Evolutionary conservation across 2,888 invertebrate species (phyloP), one percentile per base, ranked within the genome.

Genomic region (Dilophus febrilis): DNA sequence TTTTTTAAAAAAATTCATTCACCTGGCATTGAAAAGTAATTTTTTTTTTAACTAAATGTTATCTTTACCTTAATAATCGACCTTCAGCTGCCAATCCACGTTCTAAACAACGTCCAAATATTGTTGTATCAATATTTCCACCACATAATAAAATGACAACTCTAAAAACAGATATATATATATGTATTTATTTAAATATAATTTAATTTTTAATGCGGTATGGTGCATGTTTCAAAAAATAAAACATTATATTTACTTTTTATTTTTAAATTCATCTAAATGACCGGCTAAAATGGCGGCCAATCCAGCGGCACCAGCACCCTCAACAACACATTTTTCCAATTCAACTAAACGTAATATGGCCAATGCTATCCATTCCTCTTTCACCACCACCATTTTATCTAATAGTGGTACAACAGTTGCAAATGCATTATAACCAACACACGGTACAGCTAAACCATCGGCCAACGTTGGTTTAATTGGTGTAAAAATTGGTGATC

Each of bases 41-140:
- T n/a, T n/a, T n/a, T n/a, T n/a, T n/a, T n/a, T n/a, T n/a, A n/a
- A n/a, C n/a, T n/a, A n/a, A n/a, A n/a, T n/a, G n/a, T n/a, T n/a
- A n/a, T n/a, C n/a, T n/a, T 32, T 38, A 40, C 30, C 40, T 67
- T 49, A 73, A 66, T 53, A 84, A 64, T 4, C 84, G 68, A 26
- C 86, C 84, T 55, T 90, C 90, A 1, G 82, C 86, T 0, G 90
- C 90, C 46, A 91, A 59, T 1, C 90, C 90, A 39, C 90, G 68
- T 58, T 91, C 91, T 49, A 91, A 62, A 48, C 88, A 88, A 14
- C 88, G 69, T 0, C 90, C 90, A 44, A 91, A 67, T 33, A 88
- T 80, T 0, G 90, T 88, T 5, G 88, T 88, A 59, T 91, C 91
- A 41, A 91, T 91, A 64, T 91, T 91, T 32, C 91, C 90, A 1